Conservation (phyloP, 2,888 invertebrate species). For the Agriotes lineatus region DNA sequence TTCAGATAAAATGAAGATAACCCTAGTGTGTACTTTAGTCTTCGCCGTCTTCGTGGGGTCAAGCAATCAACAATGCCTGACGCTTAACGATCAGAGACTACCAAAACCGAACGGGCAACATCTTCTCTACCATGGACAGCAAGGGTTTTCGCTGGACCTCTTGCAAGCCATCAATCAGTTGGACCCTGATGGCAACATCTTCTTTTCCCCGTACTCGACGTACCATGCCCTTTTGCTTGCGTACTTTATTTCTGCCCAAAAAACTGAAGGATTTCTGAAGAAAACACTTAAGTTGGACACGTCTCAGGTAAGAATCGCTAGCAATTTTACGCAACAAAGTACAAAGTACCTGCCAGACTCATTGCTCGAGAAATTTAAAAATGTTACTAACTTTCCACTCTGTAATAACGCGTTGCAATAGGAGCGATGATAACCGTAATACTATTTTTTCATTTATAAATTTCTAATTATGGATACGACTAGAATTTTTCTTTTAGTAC, state of each 20-base stretch:
- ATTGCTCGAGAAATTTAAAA: background rate
- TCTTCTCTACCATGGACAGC: constrained; percentile 72
- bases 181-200: constrained; percentile 80
- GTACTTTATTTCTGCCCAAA: constrained; percentile 80
- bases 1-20: constrained; percentile 64
- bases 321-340: background rate
- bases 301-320: constrained; percentile 67
- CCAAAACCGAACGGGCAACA: constrained; percentile 56
- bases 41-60: constrained; percentile 41
- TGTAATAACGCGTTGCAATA: no score
- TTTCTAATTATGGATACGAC: no score
- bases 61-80: constrained; percentile 67
- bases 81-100: constrained; percentile 63
- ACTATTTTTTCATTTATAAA: no score
- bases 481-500: no score
- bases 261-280: constrained; percentile 77
- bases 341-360: background rate
- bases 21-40: constrained; percentile 62
- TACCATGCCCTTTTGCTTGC: constrained; percentile 84
- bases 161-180: constrained; percentile 75
- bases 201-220: constrained; percentile 90
- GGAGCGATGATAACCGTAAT: no score
- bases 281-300: constrained; percentile 73
- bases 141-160: constrained; percentile 78
- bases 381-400: no score